Conservation (phyloP, 2,797 vertebrate genomes). For the Onychomys leucogaster region DNA sequence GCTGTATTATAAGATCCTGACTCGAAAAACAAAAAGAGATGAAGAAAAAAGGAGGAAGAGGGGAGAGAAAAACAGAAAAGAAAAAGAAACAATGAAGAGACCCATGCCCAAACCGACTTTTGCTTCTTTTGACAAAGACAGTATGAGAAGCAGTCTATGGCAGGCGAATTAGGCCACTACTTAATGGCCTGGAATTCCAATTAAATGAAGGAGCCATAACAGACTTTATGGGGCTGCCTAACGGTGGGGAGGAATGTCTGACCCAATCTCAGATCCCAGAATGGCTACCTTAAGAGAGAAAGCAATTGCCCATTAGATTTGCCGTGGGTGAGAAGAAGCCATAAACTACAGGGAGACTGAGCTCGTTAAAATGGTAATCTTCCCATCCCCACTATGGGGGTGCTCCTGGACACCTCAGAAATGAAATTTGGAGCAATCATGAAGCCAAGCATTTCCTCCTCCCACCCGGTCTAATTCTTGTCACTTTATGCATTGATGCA, state of each 20-base stretch:
- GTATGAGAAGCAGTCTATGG: constrained; percentile 69
- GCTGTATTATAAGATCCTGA: background rate
- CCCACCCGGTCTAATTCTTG: constrained; percentile 65
- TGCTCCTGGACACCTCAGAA: constrained; percentile 73
- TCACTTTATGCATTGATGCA: constrained; percentile 52
- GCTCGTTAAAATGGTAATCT: constrained; percentile 80
- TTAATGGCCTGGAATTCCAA: constrained; percentile 82
- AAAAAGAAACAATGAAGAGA: background rate
- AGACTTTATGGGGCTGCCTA: constrained; percentile 77
- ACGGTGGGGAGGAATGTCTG: constrained; percentile 76
- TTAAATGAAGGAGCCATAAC: constrained; percentile 75
- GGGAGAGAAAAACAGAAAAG: background rate
- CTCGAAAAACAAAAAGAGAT: background rate
- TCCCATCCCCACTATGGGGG: constrained; percentile 56
- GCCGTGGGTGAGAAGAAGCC: constrained; percentile 72
- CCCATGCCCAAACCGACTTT: constrained; percentile 6
- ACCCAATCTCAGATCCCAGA: constrained; percentile 81
- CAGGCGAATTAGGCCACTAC: constrained; percentile 74
- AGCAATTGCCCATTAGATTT: constrained; percentile 81
- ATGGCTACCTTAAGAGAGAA: constrained; percentile 80
- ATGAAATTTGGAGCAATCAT: constrained; percentile 70
- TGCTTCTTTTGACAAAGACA: constrained; percentile 70
- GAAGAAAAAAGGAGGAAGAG: background rate
- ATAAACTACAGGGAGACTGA: constrained; percentile 75
- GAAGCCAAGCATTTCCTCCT: constrained; percentile 60